Evolutionary conservation across 2,888 invertebrate genomes (phyloP), one percentile per base, ranked within the genome.

Genomic region (Eudasyphora cyanicolor): DNA sequence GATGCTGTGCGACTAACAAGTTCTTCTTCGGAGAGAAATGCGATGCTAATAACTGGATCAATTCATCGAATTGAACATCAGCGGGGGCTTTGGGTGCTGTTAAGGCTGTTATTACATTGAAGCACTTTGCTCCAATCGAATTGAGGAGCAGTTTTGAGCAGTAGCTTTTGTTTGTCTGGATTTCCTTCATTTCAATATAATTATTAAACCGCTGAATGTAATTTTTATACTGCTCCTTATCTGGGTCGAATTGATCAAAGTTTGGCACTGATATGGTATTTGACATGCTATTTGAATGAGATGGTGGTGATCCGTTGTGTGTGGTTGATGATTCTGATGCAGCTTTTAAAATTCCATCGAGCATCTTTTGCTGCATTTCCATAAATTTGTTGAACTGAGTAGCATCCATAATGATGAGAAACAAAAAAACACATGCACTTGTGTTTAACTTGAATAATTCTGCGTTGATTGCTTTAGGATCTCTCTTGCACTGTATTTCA

Each of bases 1-100:
- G 42, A 14, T 79, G 71, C 24, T 79, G 78, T 2, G 71, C 51
- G 12, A 73, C 78, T 35, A 78, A 71, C 12, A 78, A 6, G 54
- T 78, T 78, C 45, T 73, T 57, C 10, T 21, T 73, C 38, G 21
- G 38, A 14, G 42, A 32, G 67, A 67, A 42, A 67, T 67, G 67
- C 14, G 67, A 32, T 67, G 7, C 29, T 35, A 64, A 24, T n/a
- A 64, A 21, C 35, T 27, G 19, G 64, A 12, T 17, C 45, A 79
- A 69, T 12, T 79, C 79, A 8, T 75, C 75, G 24, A 75, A 79
- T 4, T 74, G 8, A 1, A 75, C 32, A 35, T 79, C 57, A 17
- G 35, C 19, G 0, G 79, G 54, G 32, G 67, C 17, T 42, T 75
- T 79, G 32, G 79, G 79, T 27, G 70, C 69, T 38, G 67, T 19